Percentiles rank a stretch among this genome's conserved stretches.
Conservation (phyloP, 2,797 vertebrate species). For the Melanogrammus aeglefinus region DNA sequence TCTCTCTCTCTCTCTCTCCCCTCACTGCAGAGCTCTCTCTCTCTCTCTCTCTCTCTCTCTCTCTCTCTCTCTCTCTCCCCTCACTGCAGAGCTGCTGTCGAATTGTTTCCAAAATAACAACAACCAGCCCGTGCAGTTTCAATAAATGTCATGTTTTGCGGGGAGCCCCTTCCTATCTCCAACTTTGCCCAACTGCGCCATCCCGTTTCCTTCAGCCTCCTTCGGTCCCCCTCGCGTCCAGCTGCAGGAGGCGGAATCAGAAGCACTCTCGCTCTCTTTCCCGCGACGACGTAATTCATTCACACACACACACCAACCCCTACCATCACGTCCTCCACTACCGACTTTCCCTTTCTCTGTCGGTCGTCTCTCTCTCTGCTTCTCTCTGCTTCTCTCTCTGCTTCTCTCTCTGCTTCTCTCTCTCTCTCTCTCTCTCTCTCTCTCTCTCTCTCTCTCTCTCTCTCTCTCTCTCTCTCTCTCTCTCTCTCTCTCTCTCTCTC, state of each 20-base stretch:
- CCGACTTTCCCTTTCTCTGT: constrained; percentile 21
- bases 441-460: neutral
- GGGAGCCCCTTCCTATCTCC: neutral
- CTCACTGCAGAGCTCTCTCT: too few species aligned
- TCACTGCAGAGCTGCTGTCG: neutral
- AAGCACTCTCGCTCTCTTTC: neutral
- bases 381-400: constrained; percentile 10
- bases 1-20: neutral
- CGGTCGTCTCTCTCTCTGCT: constrained; percentile 8
- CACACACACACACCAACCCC: neutral
- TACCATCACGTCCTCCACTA: constrained; percentile 24
- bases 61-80: neutral
- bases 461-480: neutral
- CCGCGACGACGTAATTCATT: too few species aligned
- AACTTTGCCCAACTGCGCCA: neutral
- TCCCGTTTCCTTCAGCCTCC: neutral
- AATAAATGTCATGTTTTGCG: neutral
- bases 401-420: constrained; percentile 5
- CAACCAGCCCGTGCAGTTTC: neutral
- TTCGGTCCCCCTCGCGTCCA: neutral
- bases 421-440: neutral
- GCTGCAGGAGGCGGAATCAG: neutral
- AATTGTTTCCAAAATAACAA: neutral
- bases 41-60: neutral
- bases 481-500: too few species aligned